phyloP scores from a whole-genome alignment of 2,113 vertebrate species.

The Nothocercus nigrocapillus region DNA sequence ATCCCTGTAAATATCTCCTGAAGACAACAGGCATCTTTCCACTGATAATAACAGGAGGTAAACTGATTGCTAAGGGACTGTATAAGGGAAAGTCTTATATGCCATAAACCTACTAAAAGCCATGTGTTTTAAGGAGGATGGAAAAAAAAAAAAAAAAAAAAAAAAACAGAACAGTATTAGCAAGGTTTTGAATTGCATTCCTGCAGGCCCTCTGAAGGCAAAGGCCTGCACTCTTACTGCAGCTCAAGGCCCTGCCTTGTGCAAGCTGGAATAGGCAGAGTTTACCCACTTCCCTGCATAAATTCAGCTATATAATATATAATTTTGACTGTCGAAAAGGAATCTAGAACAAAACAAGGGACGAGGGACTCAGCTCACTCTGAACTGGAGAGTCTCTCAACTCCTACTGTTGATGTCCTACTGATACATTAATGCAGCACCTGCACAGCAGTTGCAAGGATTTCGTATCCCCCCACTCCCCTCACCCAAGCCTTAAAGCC shows the following conservation, averaged over 20 bases:
- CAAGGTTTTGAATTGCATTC: background rate
- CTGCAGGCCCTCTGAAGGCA: background rate
- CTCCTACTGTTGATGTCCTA: background rate
- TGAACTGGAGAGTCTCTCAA: background rate
- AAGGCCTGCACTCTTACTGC: background rate
- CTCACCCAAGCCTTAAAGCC: background rate
- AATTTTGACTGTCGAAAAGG: background rate
- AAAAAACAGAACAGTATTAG: background rate
- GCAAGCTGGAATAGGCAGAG: accelerated
- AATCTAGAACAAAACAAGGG: background rate
- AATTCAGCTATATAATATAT: background rate
- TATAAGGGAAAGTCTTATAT: background rate
- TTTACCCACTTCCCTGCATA: background rate
- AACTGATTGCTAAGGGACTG: background rate
- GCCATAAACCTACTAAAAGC: background rate
- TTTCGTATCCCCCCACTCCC: background rate
- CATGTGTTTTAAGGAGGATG: background rate
- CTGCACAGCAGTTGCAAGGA: background rate
- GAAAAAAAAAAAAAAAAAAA: background rate
- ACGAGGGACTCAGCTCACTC: background rate
- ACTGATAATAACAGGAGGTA: background rate
- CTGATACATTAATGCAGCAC: background rate
- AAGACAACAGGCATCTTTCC: accelerated
- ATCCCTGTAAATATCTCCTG: background rate
- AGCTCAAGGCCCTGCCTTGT: background rate